phyloP scores from a whole-genome alignment of 2,113 vertebrate species.

The Crotalus helleri region DNA sequence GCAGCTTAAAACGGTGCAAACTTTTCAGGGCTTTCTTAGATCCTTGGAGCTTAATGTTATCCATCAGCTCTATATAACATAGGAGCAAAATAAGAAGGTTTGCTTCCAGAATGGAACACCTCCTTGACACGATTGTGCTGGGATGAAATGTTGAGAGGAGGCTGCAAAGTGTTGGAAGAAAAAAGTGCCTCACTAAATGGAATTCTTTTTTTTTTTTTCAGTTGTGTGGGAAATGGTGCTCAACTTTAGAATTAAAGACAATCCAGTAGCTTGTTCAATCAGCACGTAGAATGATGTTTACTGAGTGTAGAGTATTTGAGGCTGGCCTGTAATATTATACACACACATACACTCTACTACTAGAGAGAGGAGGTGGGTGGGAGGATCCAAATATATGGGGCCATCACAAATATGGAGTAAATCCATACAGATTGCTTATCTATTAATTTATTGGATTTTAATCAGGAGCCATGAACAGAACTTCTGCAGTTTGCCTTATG shows the following conservation, averaged over 20 bases:
- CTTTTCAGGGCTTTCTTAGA: not conserved
- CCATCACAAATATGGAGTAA: not conserved
- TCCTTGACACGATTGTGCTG: not conserved
- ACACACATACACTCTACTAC: not conserved
- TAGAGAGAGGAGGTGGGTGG: too few relatives aligned
- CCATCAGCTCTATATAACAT: accelerated
- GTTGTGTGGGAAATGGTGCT: not conserved
- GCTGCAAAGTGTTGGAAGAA: not conserved
- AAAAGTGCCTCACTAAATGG: not conserved
- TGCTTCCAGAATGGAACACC: accelerated
- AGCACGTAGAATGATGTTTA: not conserved
- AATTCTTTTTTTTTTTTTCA: not conserved
- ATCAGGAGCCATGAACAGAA: not conserved
- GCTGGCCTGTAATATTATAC: not conserved
- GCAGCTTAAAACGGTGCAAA: not conserved
- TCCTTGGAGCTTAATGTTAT: accelerated
- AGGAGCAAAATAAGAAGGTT: not conserved
- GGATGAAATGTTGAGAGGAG: not conserved
- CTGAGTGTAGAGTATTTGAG: not conserved
- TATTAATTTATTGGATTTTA: not conserved
- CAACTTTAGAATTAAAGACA: not conserved
- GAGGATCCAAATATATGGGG: not conserved
- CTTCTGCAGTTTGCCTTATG: not conserved
- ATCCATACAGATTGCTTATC: not conserved
- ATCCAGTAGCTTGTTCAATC: not conserved